Evolutionary conservation across 1,140 invertebrate genomes (phyloP).

Genomic region (Diorhabda carinulata): DNA sequence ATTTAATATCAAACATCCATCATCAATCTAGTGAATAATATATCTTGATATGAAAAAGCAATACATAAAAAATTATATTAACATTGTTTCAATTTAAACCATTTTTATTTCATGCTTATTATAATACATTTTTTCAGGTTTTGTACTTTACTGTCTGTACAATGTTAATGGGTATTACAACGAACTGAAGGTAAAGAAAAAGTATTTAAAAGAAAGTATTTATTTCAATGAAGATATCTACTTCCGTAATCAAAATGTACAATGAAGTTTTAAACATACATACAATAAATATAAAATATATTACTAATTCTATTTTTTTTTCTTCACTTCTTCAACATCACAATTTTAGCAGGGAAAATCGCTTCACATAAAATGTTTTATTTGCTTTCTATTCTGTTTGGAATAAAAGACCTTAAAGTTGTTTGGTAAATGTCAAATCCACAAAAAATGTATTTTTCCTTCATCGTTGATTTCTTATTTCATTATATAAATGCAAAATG

Average conservation of each 20-base stretch:
- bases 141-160: constrained; percentile 16
- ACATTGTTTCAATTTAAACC: no score
- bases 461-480: no score
- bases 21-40: no score
- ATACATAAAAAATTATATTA: no score
- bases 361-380: no score
- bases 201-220: constrained; percentile 6
- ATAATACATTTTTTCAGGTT: constrained; percentile 5
- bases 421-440: no score
- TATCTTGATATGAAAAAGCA: no score
- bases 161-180: constrained; percentile 10
- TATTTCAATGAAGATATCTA: constrained; percentile 6
- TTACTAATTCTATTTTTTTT: neutral
- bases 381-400: no score
- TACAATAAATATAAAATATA: neutral
- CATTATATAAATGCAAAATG: no score
- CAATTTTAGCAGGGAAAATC: neutral
- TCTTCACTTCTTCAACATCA: neutral
- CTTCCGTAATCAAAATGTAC: constrained; percentile 7
- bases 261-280: neutral
- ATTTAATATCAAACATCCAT: no score
- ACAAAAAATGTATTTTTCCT: no score
- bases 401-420: no score
- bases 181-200: constrained; percentile 15
- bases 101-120: neutral